Conservation (phyloP, 2,113 vertebrate genomes). For the Chauna torquata region DNA sequence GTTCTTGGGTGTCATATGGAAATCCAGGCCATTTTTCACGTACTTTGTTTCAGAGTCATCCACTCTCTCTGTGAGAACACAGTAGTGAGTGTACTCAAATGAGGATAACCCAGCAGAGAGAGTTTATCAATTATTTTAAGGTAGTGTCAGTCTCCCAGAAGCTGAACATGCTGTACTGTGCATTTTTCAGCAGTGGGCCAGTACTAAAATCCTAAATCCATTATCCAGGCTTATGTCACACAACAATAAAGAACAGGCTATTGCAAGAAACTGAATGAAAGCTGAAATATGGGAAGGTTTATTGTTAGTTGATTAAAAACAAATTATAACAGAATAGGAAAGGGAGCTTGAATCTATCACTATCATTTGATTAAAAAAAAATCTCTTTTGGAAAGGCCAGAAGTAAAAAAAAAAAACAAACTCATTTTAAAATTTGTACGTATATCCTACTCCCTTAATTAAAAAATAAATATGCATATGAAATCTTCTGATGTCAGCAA, state of each 20-base stretch:
- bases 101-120: conserved; percentile 42
- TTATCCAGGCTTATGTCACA: not conserved
- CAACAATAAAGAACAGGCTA: not conserved
- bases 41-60: conserved; percentile 52
- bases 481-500: not conserved
- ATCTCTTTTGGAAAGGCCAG: not conserved
- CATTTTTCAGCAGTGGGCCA: conserved; percentile 10
- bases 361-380: not conserved
- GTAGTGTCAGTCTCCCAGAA: conserved; percentile 25
- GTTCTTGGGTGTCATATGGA: conserved; percentile 73
- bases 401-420: not conserved
- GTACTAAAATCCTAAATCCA: conserved; percentile 27
- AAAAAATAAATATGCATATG: not conserved
- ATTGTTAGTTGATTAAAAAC: not conserved
- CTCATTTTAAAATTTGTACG: not conserved
- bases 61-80: not conserved
- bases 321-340: not conserved
- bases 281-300: not conserved
- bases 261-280: not conserved
- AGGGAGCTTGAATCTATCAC: not conserved
- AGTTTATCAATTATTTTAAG: conserved; percentile 64
- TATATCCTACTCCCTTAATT: not conserved
- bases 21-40: conserved; percentile 75
- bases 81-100: conserved; percentile 4
- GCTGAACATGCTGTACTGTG: conserved; percentile 1